Evolutionary conservation across 1,140 invertebrate genomes (phyloP).

Genomic region (Saccostrea glomerata): DNA sequence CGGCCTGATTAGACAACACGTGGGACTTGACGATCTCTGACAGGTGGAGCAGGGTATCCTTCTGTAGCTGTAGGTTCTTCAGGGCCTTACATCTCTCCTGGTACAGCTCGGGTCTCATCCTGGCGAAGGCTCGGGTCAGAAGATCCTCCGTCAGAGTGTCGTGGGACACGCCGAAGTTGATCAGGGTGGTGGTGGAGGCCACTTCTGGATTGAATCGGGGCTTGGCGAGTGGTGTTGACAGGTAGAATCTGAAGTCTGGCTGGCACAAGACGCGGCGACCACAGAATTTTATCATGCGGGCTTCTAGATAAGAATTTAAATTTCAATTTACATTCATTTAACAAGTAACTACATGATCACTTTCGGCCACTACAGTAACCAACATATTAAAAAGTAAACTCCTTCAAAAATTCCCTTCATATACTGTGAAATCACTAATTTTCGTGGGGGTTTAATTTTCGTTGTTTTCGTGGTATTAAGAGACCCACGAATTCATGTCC

Average conservation of each 20-base stretch:
- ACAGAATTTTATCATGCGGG: conserved; percentile 75
- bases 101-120: conserved; percentile 72
- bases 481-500: too few species aligned
- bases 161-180: conserved; percentile 76
- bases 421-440: too few species aligned
- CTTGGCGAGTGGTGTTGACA: conserved; percentile 71
- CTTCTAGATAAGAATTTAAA: conserved; percentile 64
- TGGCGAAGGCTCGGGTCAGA: conserved; percentile 73
- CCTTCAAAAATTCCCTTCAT: too few species aligned
- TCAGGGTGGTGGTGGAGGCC: conserved; percentile 72
- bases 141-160: conserved; percentile 76
- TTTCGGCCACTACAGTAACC: too few species aligned
- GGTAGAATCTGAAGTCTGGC: conserved; percentile 73
- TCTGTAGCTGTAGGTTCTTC: conserved; percentile 71
- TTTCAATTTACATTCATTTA: neutral
- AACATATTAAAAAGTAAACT: too few species aligned
- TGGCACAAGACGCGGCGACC: conserved; percentile 75
- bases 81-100: conserved; percentile 68
- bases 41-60: conserved; percentile 67
- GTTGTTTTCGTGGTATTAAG: too few species aligned
- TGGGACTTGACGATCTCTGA: conserved; percentile 68
- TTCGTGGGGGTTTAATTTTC: too few species aligned
- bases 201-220: conserved; percentile 73
- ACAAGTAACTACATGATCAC: too few species aligned
- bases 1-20: conserved; percentile 70